phyloP scores from a whole-genome alignment of 2,113 vertebrate species.

The Cinclus mexicanus region DNA sequence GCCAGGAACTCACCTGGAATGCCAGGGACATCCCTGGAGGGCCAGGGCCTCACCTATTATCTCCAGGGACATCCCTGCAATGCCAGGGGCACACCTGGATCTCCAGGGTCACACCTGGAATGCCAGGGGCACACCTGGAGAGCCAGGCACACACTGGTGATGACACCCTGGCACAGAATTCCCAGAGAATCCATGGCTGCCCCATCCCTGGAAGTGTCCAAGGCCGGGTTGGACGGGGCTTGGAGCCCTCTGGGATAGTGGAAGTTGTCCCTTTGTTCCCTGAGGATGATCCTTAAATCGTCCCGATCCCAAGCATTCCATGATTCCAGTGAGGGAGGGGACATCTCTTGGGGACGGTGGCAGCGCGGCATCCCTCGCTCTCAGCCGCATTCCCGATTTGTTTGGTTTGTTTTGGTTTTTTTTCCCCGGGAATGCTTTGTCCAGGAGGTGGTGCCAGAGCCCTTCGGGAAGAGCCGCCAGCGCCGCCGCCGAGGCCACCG shows the following conservation, averaged over 20 bases:
- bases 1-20: background rate
- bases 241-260: fast-evolving
- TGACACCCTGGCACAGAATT: background rate
- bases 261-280: background rate
- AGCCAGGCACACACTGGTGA: background rate
- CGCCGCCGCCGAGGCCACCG: background rate
- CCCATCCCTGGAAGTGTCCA: background rate
- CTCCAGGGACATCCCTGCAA: background rate
- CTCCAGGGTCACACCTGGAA: background rate
- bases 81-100: no score
- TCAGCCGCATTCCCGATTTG: fast-evolving
- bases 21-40: background rate
- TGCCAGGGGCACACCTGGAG: background rate
- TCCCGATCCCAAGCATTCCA: background rate
- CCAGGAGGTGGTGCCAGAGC: constrained; percentile 59
- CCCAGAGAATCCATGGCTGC: background rate
- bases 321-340: fast-evolving
- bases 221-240: fast-evolving
- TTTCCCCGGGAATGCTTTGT: background rate
- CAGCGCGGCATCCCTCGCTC: fast-evolving
- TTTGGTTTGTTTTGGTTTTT: no score
- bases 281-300: background rate
- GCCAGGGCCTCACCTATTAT: background rate
- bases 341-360: fast-evolving
- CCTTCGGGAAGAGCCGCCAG: fast-evolving